phyloP scores from a whole-genome alignment of 2,888 invertebrate species.

The Arctia plantaginis region DNA sequence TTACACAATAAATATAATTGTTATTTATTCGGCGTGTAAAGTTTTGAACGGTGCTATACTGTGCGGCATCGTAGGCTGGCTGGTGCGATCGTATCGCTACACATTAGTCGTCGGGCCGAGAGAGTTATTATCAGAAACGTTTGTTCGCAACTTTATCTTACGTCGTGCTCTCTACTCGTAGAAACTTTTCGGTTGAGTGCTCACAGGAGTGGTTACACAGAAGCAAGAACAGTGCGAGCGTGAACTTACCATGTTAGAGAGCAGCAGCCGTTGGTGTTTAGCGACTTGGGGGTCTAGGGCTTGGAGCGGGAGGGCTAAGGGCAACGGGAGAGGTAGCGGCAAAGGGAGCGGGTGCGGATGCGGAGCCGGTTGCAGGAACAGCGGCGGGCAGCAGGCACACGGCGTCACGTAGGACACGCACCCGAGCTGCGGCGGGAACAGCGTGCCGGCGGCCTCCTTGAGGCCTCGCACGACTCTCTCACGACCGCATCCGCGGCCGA shows the following conservation, averaged over 20 bases:
- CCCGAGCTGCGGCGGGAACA: constrained; percentile 86
- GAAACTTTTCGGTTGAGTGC: constrained; percentile 65
- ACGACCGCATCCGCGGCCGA: constrained; percentile 85
- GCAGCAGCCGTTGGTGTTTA: constrained; percentile 85
- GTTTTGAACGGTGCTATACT: constrained; percentile 60
- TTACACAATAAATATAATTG: constrained; percentile 70
- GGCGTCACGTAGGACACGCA: constrained; percentile 86
- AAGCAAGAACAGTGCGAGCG: constrained; percentile 56
- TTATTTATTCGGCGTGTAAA: constrained; percentile 68
- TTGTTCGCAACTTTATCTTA: constrained; percentile 68
- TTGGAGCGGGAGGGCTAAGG: constrained; percentile 82
- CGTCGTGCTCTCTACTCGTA: constrained; percentile 61
- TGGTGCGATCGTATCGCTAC: constrained; percentile 66
- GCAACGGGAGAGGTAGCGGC: constrained; percentile 81
- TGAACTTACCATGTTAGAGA: constrained; percentile 85
- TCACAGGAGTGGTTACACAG: constrained; percentile 51
- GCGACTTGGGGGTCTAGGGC: constrained; percentile 82
- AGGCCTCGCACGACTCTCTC: constrained; percentile 83
- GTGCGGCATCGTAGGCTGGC: constrained; percentile 54
- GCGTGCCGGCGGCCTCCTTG: constrained; percentile 86
- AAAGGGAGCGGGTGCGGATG: constrained; percentile 78
- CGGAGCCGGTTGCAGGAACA: constrained; percentile 80
- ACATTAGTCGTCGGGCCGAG: constrained; percentile 66
- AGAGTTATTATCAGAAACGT: constrained; percentile 76
- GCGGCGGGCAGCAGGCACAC: constrained; percentile 84